Percentiles rank a stretch among this genome's conserved stretches.
These are phyloP conservation scores for Oxyura jamaicensis DNA, from an alignment of 2,113 vertebrate species.

Conservation along the genomic window DNA sequence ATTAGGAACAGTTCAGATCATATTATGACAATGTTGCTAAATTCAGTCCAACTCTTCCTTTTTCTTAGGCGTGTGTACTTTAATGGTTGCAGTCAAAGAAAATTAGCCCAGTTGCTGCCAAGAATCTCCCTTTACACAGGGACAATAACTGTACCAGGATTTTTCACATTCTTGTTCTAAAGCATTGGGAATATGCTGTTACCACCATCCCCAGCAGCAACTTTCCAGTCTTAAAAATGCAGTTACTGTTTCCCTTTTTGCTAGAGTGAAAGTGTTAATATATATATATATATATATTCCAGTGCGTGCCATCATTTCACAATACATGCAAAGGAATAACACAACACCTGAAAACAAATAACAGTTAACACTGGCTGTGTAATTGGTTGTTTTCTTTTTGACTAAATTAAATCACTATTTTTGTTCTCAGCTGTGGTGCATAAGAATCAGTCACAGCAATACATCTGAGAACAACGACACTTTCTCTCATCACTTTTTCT, in stretches of 20 bases:
- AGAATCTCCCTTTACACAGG: not conserved
- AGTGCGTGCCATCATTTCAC: not conserved
- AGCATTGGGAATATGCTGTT: not conserved
- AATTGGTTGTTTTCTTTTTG: not conserved
- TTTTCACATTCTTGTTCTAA: not conserved
- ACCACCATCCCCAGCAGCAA: not conserved
- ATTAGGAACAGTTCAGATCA: not conserved
- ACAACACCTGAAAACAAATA: not conserved
- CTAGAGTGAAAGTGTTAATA: not conserved
- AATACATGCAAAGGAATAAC: not conserved
- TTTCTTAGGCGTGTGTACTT: not conserved
- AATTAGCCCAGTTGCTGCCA: not conserved
- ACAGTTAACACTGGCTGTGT: not conserved
- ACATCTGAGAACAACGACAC: not conserved
- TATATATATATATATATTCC: not conserved
- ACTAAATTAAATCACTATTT: not conserved
- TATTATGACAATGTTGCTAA: not conserved
- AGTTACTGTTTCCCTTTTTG: not conserved
- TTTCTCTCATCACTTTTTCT: not conserved
- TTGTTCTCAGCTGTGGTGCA: not conserved
- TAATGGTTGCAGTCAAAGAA: not conserved
- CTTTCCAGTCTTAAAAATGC: not conserved
- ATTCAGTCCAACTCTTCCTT: not conserved
- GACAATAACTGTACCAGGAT: not conserved
- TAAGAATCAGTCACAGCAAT: not conserved